Evolutionary conservation across 2,888 invertebrate species (phyloP).

Genomic region (Xanthorhoe designata): DNA sequence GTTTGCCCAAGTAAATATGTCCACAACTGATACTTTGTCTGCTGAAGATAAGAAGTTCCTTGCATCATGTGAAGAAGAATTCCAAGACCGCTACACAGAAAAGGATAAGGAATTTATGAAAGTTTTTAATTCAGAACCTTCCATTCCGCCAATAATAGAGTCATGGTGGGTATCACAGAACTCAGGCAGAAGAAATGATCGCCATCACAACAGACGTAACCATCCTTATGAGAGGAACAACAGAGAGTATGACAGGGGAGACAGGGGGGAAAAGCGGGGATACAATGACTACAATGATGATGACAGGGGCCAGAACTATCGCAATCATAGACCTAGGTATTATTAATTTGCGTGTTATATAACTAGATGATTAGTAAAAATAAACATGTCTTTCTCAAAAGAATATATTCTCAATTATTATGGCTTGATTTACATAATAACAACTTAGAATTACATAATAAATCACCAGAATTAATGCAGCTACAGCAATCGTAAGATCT

Average conservation of each 20-base stretch:
- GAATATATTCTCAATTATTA: conserved; percentile 86
- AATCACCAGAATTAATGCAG: conserved; percentile 82
- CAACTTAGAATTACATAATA: conserved; percentile 84
- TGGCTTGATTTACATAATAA: conserved; percentile 85
- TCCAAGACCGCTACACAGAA: conserved; percentile 86
- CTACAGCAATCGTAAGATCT: conserved; percentile 77
- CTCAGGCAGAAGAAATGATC: conserved; percentile 62
- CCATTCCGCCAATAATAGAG: conserved; percentile 86
- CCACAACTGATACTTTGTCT: conserved; percentile 65
- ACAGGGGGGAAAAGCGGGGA: conserved; percentile 44
- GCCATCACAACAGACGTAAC: conserved; percentile 56
- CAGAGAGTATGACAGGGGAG: conserved; percentile 40
- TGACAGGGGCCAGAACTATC: conserved; percentile 47
- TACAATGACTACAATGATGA: conserved; percentile 46
- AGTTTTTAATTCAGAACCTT: conserved; percentile 68
- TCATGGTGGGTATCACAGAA: conserved; percentile 79
- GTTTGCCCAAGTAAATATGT: conserved; percentile 51
- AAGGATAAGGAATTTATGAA: conserved; percentile 87
- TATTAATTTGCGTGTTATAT: conserved; percentile 40
- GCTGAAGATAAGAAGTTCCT: conserved; percentile 86
- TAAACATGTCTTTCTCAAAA: conserved; percentile 72
- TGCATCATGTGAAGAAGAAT: conserved; percentile 86
- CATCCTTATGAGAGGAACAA: conserved; percentile 58
- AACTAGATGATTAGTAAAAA: conserved; percentile 49
- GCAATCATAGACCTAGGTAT: conserved; percentile 50